Conservation (phyloP, 2,113 vertebrate species). For the Lophotis ruficrista region DNA sequence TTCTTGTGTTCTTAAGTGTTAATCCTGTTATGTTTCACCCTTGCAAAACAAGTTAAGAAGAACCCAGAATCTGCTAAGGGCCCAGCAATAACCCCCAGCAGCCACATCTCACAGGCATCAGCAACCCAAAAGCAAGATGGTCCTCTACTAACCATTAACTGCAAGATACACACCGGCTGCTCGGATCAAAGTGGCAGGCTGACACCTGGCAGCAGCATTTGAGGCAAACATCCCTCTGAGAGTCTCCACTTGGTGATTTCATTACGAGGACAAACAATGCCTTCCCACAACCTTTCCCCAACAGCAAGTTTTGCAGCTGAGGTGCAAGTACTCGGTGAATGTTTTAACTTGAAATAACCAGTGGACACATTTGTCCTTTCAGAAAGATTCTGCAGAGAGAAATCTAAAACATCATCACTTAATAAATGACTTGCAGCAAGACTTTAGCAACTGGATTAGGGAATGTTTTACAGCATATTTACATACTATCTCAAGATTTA, state of each 20-base stretch:
- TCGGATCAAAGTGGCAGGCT: neutral
- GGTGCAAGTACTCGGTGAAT: neutral
- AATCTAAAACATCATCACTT: neutral
- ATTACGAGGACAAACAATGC: neutral
- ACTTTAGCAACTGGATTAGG: neutral
- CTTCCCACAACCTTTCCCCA: neutral
- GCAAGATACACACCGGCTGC: neutral
- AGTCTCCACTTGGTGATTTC: neutral
- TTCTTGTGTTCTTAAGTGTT: neutral
- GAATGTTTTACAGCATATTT: neutral
- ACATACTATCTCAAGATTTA: neutral
- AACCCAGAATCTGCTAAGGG: neutral
- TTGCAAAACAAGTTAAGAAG: neutral
- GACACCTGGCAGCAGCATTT: neutral
- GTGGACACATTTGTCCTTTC: neutral
- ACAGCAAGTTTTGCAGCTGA: neutral
- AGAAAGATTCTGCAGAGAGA: neutral
- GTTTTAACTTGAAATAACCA: accelerated
- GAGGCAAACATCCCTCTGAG: neutral
- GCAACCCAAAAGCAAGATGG: neutral
- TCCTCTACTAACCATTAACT: constrained; percentile 14
- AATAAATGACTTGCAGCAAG: neutral
- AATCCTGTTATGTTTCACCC: neutral
- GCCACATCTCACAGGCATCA: neutral
- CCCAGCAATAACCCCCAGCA: neutral